These are phyloP conservation scores for Lophura swinhoii DNA, from an alignment of 2,797 vertebrate genomes.

Conservation along the genomic window DNA sequence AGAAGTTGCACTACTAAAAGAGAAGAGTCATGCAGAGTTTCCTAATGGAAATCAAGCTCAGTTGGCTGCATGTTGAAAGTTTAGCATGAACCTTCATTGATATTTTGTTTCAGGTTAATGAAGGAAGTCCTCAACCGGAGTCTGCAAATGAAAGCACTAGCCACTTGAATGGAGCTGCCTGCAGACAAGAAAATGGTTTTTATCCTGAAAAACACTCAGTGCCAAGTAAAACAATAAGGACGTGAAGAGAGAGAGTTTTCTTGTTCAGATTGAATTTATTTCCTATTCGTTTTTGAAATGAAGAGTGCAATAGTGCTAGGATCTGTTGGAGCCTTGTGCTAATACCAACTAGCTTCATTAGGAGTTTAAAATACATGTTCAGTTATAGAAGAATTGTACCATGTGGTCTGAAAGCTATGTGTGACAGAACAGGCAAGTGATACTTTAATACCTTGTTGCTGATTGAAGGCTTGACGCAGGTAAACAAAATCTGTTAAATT, in stretches of 20 bases:
- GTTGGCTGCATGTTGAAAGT: neutral
- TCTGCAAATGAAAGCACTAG: conserved; percentile 6
- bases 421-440: neutral
- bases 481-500: neutral
- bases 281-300: neutral
- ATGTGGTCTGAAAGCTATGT: conserved; percentile 16
- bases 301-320: conserved; percentile 17
- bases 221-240: conserved; percentile 83
- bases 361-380: conserved; percentile 46
- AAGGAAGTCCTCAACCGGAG: conserved; percentile 70
- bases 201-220: conserved; percentile 45
- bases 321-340: conserved; percentile 15
- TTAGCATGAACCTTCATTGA: neutral
- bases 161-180: conserved; percentile 63
- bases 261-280: neutral
- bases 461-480: neutral
- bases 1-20: neutral
- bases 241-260: conserved; percentile 59
- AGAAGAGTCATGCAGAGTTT: neutral
- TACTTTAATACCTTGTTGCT: neutral
- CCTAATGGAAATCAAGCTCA: neutral
- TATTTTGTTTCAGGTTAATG: conserved; percentile 56
- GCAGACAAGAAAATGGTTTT: conserved; percentile 70
- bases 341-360: conserved; percentile 8
- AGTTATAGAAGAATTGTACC: conserved; percentile 16